These are phyloP conservation scores for Nesidiocoris tenuis DNA, from an alignment of 2,888 invertebrate species.

Conservation along the genomic window DNA sequence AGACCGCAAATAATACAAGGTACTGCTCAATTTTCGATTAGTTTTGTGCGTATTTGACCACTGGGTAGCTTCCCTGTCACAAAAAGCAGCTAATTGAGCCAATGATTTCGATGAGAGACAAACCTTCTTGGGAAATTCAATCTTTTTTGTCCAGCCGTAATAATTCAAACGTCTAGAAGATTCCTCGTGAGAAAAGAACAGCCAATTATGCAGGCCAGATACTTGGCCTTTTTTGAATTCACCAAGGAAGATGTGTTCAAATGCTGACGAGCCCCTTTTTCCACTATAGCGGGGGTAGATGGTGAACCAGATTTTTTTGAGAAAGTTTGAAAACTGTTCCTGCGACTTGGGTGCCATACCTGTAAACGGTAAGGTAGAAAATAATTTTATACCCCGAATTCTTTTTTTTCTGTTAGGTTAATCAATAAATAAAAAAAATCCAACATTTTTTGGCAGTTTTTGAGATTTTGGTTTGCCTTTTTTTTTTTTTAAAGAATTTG, in stretches of 20 bases:
- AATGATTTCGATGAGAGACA: not conserved
- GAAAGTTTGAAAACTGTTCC: conserved; percentile 50
- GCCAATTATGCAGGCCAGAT: conserved; percentile 63
- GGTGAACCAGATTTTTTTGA: conserved; percentile 54
- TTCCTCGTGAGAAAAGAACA: conserved; percentile 59
- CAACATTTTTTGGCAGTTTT: too few relatives aligned
- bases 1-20: too few relatives aligned
- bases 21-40: too few relatives aligned
- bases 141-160: conserved; percentile 54
- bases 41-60: too few relatives aligned
- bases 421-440: too few relatives aligned
- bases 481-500: too few relatives aligned
- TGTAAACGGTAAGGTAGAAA: too few relatives aligned
- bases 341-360: conserved; percentile 10
- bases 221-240: conserved; percentile 60
- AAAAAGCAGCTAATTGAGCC: too few relatives aligned
- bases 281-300: conserved; percentile 56
- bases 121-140: conserved; percentile 52
- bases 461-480: too few relatives aligned
- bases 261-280: conserved; percentile 59
- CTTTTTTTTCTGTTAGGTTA: too few relatives aligned
- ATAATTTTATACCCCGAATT: too few relatives aligned
- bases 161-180: conserved; percentile 55
- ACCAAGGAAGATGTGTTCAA: conserved; percentile 64
- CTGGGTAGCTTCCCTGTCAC: too few relatives aligned